Evolutionary conservation across 2,113 vertebrate genomes (phyloP), one percentile per base, ranked within the genome.

Genomic region (Vidua chalybeata): DNA sequence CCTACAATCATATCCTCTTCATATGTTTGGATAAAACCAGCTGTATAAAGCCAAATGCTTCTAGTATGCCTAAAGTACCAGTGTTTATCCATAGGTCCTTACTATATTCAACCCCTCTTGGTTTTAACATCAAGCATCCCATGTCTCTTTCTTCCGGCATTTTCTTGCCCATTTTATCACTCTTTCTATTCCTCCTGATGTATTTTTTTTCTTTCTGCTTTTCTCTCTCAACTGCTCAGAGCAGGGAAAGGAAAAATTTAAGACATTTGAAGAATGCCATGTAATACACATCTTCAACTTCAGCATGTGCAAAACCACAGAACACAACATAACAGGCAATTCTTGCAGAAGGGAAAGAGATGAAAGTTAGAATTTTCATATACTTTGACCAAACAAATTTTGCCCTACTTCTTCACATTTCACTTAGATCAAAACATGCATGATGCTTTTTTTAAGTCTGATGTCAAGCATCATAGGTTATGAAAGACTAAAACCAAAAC

Each of bases 391-490:
- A 86, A 83, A 72, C 68, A 55, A 35, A 77, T 90, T 76, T 86
- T 94, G 72, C 56, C 72, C 82, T 90, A 88, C 76, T 97, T 73
- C 82, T 94, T 89, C 63, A 80, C 49, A 61, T 83, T 90, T 76
- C 80, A 77, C 37, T 83, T 58, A 80, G 83, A 89, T 92, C 55
- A 90, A 77, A 93, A 92, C 43, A 87, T 39, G 52, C 56, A 74
- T 7, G 61, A 77, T 89, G 62, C 72, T 77, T 92, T 83, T 87
- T 85, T 84, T 43, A 93, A 91, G 39, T 84, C 31, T 87, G 84
- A 80, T 82, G 92, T 87, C 84, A 94, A 76, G 71, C 71, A 59
- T 84, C 68, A 73, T 22, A 93, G 52, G 48, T 83, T 93, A 78
- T 76, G 48, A 89, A 30, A 92, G 48, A 78, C 76, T 90, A 75